Evolutionary conservation across 2,888 invertebrate species (phyloP).

Genomic region (Standfussiana lucernea): DNA sequence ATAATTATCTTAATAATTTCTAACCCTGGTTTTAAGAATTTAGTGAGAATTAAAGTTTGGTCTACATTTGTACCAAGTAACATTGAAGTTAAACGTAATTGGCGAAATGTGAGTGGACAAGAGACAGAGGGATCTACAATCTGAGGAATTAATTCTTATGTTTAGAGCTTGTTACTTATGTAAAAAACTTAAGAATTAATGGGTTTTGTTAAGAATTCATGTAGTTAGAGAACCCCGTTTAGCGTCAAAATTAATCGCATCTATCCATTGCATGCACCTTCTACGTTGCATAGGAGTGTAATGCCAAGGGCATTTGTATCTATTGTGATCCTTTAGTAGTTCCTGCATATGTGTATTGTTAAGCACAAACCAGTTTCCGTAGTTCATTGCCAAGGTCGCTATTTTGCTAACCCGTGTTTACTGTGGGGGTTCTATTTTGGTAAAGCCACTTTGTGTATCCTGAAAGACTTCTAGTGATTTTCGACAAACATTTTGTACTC

Average conservation of each 20-base stretch:
- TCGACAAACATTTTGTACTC: neutral
- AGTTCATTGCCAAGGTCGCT: slow-evolving; percentile 32
- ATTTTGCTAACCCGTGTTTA: neutral
- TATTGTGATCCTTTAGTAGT: slow-evolving; percentile 30
- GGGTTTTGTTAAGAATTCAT: neutral
- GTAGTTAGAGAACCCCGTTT: neutral
- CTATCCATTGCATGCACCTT: neutral
- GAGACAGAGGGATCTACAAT: neutral
- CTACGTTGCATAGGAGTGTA: slow-evolving; percentile 22
- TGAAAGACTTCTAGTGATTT: neutral
- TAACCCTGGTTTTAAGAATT: neutral
- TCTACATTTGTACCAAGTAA: neutral
- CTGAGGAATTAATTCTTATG: neutral
- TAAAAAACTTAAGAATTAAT: neutral
- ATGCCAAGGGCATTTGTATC: slow-evolving; percentile 18
- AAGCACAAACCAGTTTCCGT: neutral
- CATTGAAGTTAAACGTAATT: neutral
- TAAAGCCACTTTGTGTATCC: neutral
- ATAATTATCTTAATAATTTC: neutral
- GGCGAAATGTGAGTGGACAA: neutral
- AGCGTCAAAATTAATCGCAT: neutral
- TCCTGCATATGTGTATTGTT: slow-evolving; percentile 32
- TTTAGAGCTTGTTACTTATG: neutral
- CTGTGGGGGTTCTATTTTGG: neutral
- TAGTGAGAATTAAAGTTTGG: neutral